Evolutionary conservation across 1,140 invertebrate genomes (phyloP).

Genomic region (Drosophila burlai): DNA sequence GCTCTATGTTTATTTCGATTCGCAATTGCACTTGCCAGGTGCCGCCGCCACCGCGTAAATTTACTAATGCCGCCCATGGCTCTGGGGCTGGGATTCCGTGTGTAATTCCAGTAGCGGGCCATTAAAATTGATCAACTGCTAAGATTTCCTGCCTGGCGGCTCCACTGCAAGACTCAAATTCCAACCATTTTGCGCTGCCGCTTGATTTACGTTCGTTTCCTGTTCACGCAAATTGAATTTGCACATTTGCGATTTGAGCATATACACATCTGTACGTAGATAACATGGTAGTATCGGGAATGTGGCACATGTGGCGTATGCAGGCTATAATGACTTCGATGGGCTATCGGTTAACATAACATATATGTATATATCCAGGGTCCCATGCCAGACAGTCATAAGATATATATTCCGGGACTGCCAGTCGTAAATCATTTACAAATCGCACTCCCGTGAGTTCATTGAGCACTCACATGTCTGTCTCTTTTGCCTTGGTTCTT

Average conservation of each 20-base stretch:
- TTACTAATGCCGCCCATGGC: slow-evolving; percentile 22
- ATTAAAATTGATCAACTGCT: slow-evolving; percentile 74
- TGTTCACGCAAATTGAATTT: slow-evolving; percentile 43
- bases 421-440: slow-evolving; percentile 74
- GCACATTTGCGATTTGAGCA: slow-evolving; percentile 9
- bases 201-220: slow-evolving; percentile 33
- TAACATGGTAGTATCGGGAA: slow-evolving; percentile 1
- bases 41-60: slow-evolving; percentile 14
- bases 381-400: slow-evolving; percentile 36
- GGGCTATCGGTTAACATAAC: slow-evolving; percentile 46
- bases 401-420: slow-evolving; percentile 50
- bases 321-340: slow-evolving; percentile 22
- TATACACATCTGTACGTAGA: not conserved
- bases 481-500: slow-evolving; percentile 8
- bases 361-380: slow-evolving; percentile 5
- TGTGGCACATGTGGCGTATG: slow-evolving; percentile 10
- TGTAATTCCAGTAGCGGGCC: slow-evolving; percentile 66
- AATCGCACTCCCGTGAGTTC: slow-evolving; percentile 66
- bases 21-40: slow-evolving; percentile 52
- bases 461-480: slow-evolving; percentile 25
- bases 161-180: slow-evolving; percentile 22
- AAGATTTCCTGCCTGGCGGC: slow-evolving; percentile 52
- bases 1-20: slow-evolving; percentile 63
- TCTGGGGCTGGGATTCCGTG: not conserved
- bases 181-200: slow-evolving; percentile 30